A percentile compares a stretch with the other conserved stretches of the same genome.
phyloP scores from a whole-genome alignment of 2,113 vertebrate species.

The Coregonus clupeaformis region DNA sequence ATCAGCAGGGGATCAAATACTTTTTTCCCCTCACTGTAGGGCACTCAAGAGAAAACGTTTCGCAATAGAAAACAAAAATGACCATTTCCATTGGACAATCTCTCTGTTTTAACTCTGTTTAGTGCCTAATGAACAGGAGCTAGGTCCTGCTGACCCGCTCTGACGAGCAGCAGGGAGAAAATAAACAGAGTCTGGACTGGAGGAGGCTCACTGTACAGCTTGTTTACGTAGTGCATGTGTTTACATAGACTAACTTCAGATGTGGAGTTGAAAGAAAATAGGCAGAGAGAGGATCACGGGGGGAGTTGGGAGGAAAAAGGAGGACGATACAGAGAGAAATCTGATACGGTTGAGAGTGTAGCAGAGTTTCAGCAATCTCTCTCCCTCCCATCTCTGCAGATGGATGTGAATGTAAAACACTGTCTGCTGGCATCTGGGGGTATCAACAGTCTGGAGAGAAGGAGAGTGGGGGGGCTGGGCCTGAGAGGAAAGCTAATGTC shows the following conservation, averaged over 20 bases:
- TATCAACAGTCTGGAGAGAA: constrained; percentile 71
- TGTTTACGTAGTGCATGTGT: constrained; percentile 55
- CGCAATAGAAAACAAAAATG: too few relatives aligned
- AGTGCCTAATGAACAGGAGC: too few relatives aligned
- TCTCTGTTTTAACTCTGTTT: too few relatives aligned
- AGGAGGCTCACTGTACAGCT: constrained; percentile 33
- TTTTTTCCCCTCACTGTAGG: too few relatives aligned
- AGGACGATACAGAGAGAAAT: constrained; percentile 65
- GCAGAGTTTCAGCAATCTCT: constrained; percentile 32
- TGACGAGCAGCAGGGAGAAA: constrained; percentile 39
- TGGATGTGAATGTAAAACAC: constrained; percentile 79
- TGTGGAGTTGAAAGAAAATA: constrained; percentile 71
- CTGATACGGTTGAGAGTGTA: constrained; percentile 68
- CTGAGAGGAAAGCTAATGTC: constrained; percentile 66
- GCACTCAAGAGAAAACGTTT: too few relatives aligned
- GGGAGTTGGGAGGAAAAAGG: neutral
- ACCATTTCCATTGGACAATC: too few relatives aligned
- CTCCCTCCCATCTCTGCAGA: constrained; percentile 59
- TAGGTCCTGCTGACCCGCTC: constrained; percentile 47
- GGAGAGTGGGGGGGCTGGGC: constrained; percentile 17
- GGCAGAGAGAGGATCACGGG: constrained; percentile 54
- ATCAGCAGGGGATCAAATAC: too few relatives aligned
- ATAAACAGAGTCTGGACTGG: constrained; percentile 50
- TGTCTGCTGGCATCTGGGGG: constrained; percentile 71
- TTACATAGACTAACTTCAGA: constrained; percentile 69